Evolutionary conservation across 2,888 invertebrate genomes (phyloP).

Genomic region (Acleris literana): DNA sequence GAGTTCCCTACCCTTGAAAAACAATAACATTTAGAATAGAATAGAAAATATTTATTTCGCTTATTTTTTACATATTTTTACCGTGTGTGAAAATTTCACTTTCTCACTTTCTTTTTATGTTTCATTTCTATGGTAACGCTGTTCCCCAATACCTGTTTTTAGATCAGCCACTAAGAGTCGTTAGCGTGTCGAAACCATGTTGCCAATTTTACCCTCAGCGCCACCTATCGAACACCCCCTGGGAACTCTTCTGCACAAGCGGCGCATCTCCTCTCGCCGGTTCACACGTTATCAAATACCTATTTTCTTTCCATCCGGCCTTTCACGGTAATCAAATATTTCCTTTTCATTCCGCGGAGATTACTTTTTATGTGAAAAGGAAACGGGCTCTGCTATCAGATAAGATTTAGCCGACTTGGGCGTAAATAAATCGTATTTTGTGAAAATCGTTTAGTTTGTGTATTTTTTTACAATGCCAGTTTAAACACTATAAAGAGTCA

Average conservation of each 20-base stretch:
- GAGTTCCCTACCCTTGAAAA: too few relatives aligned
- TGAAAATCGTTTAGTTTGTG: too few relatives aligned
- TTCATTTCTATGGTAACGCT: too few relatives aligned
- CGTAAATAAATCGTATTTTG: too few relatives aligned
- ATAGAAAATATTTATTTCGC: too few relatives aligned
- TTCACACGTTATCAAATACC: constrained; percentile 23
- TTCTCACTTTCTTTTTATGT: too few relatives aligned
- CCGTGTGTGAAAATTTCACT: too few relatives aligned
- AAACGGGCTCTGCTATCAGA: constrained; percentile 4
- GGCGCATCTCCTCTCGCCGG: not conserved
- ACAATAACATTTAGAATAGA: not conserved
- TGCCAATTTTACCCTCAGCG: not conserved
- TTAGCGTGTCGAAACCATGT: not conserved
- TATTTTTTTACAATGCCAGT: too few relatives aligned
- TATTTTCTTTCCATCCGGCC: constrained; percentile 31
- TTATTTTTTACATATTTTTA: too few relatives aligned
- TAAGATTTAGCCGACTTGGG: not conserved
- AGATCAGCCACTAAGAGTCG: not conserved
- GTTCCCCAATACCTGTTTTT: not conserved
- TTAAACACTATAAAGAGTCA: too few relatives aligned
- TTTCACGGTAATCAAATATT: constrained; percentile 28
- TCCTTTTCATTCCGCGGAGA: constrained; percentile 23
- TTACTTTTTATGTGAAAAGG: constrained; percentile 18
- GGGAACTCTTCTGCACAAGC: not conserved
- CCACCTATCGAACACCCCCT: not conserved